A percentile compares a stretch with the other conserved stretches of the same genome.
Evolutionary conservation across 2,797 vertebrate species (phyloP).

Genomic region (Pempheris klunzingeri): DNA sequence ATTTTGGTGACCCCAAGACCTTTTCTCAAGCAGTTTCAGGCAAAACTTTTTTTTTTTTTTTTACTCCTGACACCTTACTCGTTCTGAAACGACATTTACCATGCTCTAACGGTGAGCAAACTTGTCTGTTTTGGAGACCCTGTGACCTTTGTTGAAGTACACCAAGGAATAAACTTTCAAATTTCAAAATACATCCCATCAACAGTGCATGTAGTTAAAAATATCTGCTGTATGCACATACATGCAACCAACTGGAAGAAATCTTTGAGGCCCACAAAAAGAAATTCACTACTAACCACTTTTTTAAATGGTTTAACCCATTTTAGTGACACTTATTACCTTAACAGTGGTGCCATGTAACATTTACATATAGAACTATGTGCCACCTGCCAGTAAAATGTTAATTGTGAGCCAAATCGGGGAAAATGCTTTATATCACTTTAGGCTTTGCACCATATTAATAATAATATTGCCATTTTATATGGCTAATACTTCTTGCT

Average conservation of each 20-base stretch:
- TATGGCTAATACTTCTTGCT: not conserved
- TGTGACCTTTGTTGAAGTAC: constrained; percentile 60
- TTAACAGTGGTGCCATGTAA: not conserved
- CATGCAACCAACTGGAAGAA: not conserved
- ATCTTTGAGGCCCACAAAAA: not conserved
- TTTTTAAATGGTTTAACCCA: not conserved
- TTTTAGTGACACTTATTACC: not conserved
- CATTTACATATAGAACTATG: not conserved
- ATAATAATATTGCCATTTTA: not conserved
- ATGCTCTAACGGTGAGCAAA: constrained; percentile 5
- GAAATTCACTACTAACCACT: not conserved
- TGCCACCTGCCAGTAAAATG: not conserved
- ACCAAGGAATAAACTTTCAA: constrained; percentile 11
- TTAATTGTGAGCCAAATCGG: not conserved
- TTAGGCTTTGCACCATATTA: not conserved
- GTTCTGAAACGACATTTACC: constrained; percentile 28
- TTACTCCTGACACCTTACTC: constrained; percentile 35
- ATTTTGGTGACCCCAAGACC: constrained; percentile 56
- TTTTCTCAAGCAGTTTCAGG: constrained; percentile 40
- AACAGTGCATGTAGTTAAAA: not conserved
- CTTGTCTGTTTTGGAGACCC: constrained; percentile 50
- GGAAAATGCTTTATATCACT: not conserved
- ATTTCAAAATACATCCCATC: constrained; percentile 19
- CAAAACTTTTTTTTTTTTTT: constrained; percentile 37
- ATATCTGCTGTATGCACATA: constrained; percentile 2